Evolutionary conservation across 2,797 vertebrate genomes (phyloP).

Genomic region (Chelidonichthys spinosus): DNA sequence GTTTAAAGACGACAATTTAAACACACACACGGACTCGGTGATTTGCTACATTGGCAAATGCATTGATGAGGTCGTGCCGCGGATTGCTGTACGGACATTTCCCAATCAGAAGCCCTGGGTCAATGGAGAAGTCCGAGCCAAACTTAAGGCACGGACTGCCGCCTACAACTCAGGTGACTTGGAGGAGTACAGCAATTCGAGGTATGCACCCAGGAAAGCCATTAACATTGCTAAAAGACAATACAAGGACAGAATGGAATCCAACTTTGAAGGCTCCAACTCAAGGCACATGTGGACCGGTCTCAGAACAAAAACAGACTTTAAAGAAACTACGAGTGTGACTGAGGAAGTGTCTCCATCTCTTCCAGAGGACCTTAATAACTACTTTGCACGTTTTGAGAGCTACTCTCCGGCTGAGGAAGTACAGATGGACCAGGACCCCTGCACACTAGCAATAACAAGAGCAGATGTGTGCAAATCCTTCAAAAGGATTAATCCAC

Average conservation of each 20-base stretch:
- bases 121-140: not conserved
- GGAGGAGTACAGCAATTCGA: too few relatives aligned
- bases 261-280: not conserved
- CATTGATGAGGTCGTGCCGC: not conserved
- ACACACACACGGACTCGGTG: not conserved
- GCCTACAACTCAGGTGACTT: not conserved
- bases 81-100: not conserved
- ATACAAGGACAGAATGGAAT: not conserved
- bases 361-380: not conserved
- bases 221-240: not conserved
- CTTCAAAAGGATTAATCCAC: too few relatives aligned
- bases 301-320: not conserved
- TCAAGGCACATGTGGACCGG: not conserved
- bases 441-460: not conserved
- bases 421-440: not conserved
- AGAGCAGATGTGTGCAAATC: too few relatives aligned
- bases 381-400: not conserved
- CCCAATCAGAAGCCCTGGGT: conserved; percentile 1
- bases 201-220: not conserved
- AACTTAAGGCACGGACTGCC: not conserved
- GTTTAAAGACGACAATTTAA: not conserved
- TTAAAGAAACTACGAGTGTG: not conserved
- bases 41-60: not conserved
- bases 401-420: not conserved
- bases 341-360: not conserved